These are phyloP conservation scores for Cheilosia grossa DNA, from an alignment of 2,888 invertebrate species.

Conservation along the genomic window DNA sequence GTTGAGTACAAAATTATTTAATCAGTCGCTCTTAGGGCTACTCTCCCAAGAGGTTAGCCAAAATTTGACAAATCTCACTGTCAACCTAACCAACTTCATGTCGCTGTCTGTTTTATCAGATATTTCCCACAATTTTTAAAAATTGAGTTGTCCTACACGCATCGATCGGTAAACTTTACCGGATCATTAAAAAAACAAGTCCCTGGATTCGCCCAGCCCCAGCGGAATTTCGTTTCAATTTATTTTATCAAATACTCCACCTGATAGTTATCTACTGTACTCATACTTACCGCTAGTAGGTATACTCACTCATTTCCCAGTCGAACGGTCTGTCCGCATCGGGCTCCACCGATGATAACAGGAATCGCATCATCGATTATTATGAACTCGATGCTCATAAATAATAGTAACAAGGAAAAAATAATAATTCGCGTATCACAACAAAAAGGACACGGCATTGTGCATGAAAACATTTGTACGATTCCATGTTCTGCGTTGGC, in stretches of 20 bases:
- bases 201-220: neutral
- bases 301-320: constrained; percentile 52
- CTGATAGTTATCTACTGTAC: constrained; percentile 65
- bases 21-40: too few species aligned
- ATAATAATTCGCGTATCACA: constrained; percentile 72
- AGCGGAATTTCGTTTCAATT: constrained; percentile 38
- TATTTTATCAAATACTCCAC: constrained; percentile 65
- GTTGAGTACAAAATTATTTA: too few species aligned
- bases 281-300: constrained; percentile 49
- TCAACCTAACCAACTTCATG: too few species aligned
- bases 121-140: too few species aligned
- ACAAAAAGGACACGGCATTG: constrained; percentile 71
- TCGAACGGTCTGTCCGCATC: constrained; percentile 16
- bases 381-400: constrained; percentile 64
- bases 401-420: constrained; percentile 48
- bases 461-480: constrained; percentile 78
- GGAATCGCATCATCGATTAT: constrained; percentile 34
- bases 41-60: too few species aligned
- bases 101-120: too few species aligned
- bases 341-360: constrained; percentile 42
- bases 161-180: too few species aligned
- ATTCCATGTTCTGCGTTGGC: constrained; percentile 75
- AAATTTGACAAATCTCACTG: too few species aligned
- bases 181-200: too few species aligned
- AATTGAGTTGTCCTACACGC: too few species aligned